Percentiles rank a stretch among this genome's conserved stretches.
These are phyloP conservation scores for Turritopsis rubra DNA, from an alignment of 30 jellyfish, hydroid and myxozoan species.

Conservation along the genomic window DNA sequence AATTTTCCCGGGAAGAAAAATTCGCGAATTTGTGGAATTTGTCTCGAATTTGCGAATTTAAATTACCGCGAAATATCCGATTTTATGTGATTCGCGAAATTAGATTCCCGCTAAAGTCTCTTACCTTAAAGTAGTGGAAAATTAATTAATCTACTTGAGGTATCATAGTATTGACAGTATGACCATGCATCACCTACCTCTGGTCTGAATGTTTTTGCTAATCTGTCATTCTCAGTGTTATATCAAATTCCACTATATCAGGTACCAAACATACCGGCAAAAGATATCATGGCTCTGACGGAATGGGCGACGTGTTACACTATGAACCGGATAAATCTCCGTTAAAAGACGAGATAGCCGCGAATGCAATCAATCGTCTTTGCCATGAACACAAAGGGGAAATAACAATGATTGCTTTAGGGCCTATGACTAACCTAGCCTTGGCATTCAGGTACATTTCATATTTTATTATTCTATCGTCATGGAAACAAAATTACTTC, in stretches of 20 bases:
- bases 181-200: no score
- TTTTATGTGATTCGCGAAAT: no score
- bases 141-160: no score
- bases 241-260: not conserved
- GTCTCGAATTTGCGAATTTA: no score
- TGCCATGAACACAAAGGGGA: conserved; percentile 61
- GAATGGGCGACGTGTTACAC: conserved; percentile 46
- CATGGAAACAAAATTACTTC: not conserved
- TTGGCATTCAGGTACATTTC: conserved; percentile 41
- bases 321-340: conserved; percentile 42
- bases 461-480: not conserved
- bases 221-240: not conserved
- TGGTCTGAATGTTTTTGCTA: no score
- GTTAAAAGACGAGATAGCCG: conserved; percentile 60
- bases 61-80: no score
- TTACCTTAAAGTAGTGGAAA: no score
- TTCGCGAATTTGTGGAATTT: no score
- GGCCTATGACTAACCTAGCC: conserved; percentile 92
- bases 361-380: conserved; percentile 46
- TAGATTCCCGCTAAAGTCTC: no score
- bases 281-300: conserved; percentile 76
- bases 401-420: conserved; percentile 60
- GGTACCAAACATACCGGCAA: conserved; percentile 28
- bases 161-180: no score
- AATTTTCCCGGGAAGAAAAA: no score